These are phyloP conservation scores for Tachycineta bicolor DNA, from an alignment of 2,113 vertebrate species.

Conservation along the genomic window DNA sequence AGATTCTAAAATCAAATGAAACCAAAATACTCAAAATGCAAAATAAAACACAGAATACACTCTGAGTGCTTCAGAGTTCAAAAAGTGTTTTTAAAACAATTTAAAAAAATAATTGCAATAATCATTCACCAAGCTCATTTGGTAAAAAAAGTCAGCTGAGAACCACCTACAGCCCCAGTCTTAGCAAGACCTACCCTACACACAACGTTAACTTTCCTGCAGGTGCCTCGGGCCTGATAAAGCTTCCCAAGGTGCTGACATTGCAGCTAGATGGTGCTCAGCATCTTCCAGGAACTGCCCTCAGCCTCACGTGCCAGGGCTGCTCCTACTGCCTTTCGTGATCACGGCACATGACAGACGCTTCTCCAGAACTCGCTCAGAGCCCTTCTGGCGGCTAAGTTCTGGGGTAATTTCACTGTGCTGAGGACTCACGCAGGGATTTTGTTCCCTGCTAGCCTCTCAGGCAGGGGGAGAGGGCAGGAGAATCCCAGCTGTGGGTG, in stretches of 20 bases:
- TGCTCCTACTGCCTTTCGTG: fast-evolving
- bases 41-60: background rate
- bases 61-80: background rate
- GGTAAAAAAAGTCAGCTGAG: background rate
- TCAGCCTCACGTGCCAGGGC: background rate
- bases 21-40: background rate
- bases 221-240: background rate
- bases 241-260: background rate
- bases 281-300: background rate
- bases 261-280: background rate
- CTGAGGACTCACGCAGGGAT: background rate
- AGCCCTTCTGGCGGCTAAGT: background rate
- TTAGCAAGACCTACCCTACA: background rate
- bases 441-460: background rate
- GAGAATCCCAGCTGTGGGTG: fast-evolving
- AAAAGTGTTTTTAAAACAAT: background rate
- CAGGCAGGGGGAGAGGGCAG: background rate
- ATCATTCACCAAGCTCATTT: background rate
- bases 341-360: fast-evolving
- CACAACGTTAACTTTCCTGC: background rate
- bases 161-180: background rate
- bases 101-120: background rate
- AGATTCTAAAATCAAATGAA: background rate
- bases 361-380: background rate
- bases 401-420: background rate